Evolutionary conservation across 2,888 invertebrate genomes (phyloP), one percentile per base, ranked within the genome.

Genomic region (Apocheima hispidaria): DNA sequence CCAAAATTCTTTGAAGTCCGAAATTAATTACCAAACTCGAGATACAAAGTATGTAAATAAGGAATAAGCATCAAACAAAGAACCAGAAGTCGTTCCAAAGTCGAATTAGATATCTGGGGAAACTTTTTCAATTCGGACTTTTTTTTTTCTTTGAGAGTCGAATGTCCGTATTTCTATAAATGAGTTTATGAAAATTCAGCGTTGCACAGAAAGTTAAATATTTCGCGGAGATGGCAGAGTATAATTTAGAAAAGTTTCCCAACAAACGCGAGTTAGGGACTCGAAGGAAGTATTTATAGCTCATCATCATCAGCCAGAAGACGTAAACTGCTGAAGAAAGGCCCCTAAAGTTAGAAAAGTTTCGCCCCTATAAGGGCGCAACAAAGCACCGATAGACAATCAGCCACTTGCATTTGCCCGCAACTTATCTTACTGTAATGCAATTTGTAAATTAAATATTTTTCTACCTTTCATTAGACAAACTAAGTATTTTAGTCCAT

Each of bases 91-190:
- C 69, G 66, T 71, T 72, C 60, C 63, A 65, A 74, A 76, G 68
- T 72, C 71, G 68, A 79, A 82, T 83, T 78, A 77, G 77, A 78
- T 78, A 77, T 73, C 65, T 63, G 65, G 57, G 73, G 60, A 74
- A 86, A 86, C 83, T 86, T 86, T 85, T 84, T 83, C 85, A 83
- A 86, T 85, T 85, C 79, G 41, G 65, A 70, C 71, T 71, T 46
- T 46, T 46, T 30, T 46, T 72, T 77, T 77, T 78, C n/a, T 77
- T 74, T 69, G 60, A 75, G 79, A 83, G 70, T 74, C 69, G 73
- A 77, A 81, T 77, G 78, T 77, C 70, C 71, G 72, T 63, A 62
- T 65, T 68, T 63, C 61, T 69, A 71, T 77, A 82, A 83, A 82
- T 79, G 81, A 86, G 83, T 84, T 85, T 82, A 76, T 77, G 75